Conservation (phyloP, 2,888 invertebrate species). For the Papilio protenor region DNA sequence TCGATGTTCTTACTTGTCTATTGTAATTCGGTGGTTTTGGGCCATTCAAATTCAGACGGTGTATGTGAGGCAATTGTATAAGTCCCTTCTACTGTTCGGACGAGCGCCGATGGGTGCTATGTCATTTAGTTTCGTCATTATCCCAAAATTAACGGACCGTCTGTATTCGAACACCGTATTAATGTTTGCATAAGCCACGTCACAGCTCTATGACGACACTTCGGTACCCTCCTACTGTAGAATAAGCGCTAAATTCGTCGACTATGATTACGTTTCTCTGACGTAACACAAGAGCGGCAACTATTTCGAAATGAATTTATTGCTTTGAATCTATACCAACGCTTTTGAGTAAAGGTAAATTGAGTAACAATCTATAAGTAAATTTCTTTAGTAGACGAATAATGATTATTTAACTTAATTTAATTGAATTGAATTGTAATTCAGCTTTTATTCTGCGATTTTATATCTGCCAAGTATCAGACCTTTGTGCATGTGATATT, state of each 20-base stretch:
- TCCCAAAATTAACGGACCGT: conserved; percentile 35
- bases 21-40: conserved; percentile 57
- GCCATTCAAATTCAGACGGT: conserved; percentile 54
- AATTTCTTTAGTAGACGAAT: neutral
- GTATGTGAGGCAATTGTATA: conserved; percentile 45
- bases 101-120: conserved; percentile 30
- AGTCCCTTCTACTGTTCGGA: conserved; percentile 31
- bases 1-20: conserved; percentile 57
- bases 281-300: neutral
- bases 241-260: conserved; percentile 2
- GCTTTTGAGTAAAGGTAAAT: neutral
- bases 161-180: conserved; percentile 36
- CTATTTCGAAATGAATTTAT: neutral
- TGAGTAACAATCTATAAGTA: neutral
- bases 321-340: neutral
- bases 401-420: neutral
- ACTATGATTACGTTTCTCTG: conserved; percentile 19
- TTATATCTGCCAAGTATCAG: neutral
- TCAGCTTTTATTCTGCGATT: neutral
- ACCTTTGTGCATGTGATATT: neutral
- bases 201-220: conserved; percentile 34
- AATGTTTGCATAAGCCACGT: conserved; percentile 40
- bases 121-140: conserved; percentile 42
- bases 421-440: neutral
- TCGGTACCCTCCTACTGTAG: conserved; percentile 9